Evolutionary conservation across 2,113 vertebrate genomes (phyloP), one percentile per base, ranked within the genome.

Genomic region (Hippocampus guttulatus): DNA sequence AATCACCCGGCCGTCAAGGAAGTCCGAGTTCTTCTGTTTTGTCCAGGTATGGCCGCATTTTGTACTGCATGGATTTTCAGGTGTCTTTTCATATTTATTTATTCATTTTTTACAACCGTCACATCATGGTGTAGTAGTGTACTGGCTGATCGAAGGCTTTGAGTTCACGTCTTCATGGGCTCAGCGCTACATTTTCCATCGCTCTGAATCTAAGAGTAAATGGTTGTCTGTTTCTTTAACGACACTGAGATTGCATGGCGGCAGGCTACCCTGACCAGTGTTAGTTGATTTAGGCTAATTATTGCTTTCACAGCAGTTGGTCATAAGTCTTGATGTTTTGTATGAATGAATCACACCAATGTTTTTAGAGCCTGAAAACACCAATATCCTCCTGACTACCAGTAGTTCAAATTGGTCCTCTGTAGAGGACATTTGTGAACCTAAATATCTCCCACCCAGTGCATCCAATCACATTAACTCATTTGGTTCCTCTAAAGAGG

Each of bases 11-110:
- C 81, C 0, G 73, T 95, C 10, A 87, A 81, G 73, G 66, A 86
- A 0, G 81, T 92, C 55, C 76, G 70, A 0, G 58, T 72, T 0
- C 82, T 61, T 16, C 72, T 95, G 3, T 88, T 90, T 15, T 96
- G 97, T 69, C 92, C 93, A 12, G 93, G 94, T 95, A 65, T 76
- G 72, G 25, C 15, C 5, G 41, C 4, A 9, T 51, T 62, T 18
- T 2, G 21, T 8, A n/a, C n/a, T 9, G 8, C n/a, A 23, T 55
- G 52, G 21, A n/a, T 58, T 67, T 58, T 67, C 21, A 16, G 11
- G 30, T 23, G 7, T 54, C 8, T 52, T 21, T 23, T 55, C 52
- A 55, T 23, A 3, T 10, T n/a, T 55, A 3, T 54, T 54, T 54
- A 3, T 8, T 21, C 21, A 18, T 18, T 20, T 45, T 43, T 43